These are phyloP conservation scores for Drosophila emarginata DNA, from an alignment of 2,888 invertebrate genomes.

Conservation along the genomic window DNA sequence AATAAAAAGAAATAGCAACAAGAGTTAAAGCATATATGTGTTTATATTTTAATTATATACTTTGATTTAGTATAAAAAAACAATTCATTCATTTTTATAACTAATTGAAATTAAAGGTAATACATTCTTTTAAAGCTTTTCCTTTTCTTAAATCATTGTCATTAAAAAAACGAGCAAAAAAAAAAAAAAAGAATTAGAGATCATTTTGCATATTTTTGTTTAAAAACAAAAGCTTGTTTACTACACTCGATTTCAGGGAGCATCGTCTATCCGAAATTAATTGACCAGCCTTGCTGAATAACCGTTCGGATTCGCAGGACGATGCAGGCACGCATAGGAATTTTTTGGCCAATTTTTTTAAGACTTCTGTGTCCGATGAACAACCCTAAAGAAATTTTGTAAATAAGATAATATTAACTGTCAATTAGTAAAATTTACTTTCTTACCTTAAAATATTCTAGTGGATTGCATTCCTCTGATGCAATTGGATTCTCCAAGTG, in stretches of 20 bases:
- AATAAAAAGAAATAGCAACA: not conserved
- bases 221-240: no score
- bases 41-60: not conserved
- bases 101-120: not conserved
- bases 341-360: not conserved
- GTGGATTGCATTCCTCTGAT: no score
- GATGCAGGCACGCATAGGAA: not conserved
- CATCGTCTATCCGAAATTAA: not conserved
- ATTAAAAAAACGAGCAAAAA: not conserved
- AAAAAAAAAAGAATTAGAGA: not conserved
- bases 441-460: no score
- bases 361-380: conserved; percentile 1
- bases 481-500: no score
- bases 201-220: not conserved
- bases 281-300: not conserved
- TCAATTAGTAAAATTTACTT: not conserved
- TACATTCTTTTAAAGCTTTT: not conserved
- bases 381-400: not conserved
- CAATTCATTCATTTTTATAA: not conserved
- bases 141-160: not conserved
- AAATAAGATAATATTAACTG: not conserved
- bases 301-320: not conserved
- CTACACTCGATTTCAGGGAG: not conserved
- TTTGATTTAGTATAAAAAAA: not conserved
- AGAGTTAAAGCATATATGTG: not conserved